phyloP scores from a whole-genome alignment of 2,113 vertebrate species.

The Numida meleagris region DNA sequence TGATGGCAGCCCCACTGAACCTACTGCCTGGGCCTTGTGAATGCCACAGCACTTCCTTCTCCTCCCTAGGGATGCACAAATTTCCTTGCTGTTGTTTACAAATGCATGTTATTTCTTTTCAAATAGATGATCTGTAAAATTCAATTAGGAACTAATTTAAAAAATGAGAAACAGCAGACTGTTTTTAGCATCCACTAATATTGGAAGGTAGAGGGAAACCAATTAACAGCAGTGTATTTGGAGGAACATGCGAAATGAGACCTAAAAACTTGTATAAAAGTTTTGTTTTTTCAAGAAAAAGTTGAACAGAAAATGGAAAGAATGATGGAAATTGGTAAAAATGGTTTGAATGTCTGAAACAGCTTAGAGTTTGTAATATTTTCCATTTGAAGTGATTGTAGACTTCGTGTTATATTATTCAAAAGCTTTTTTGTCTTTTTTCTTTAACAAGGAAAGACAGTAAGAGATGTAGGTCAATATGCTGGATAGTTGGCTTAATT shows the following conservation, averaged over 20 bases:
- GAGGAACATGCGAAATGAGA: not conserved
- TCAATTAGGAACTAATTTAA: not conserved
- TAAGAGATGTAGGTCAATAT: not conserved
- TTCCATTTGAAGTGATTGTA: slow-evolving; percentile 1
- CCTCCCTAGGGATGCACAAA: not conserved
- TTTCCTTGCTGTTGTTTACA: not conserved
- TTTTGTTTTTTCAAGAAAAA: not conserved
- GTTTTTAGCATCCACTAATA: not conserved
- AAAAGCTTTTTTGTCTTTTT: not conserved
- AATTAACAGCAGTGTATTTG: not conserved
- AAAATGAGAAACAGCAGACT: not conserved
- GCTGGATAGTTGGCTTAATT: not conserved
- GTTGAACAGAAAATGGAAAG: not conserved
- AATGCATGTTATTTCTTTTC: not conserved
- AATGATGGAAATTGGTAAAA: not conserved
- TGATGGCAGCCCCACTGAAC: not conserved
- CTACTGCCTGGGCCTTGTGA: not conserved
- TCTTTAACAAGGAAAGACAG: not conserved
- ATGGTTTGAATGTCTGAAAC: slow-evolving; percentile 25
- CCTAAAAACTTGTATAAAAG: not conserved
- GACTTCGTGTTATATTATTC: not conserved
- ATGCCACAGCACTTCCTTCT: not conserved
- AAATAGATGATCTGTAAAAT: not conserved
- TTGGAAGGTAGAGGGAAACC: not conserved
- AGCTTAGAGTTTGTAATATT: not conserved